Base-by-base conservation (phyloP, 2,888 invertebrate genomes). In the Ernsta delagoae region DNA sequence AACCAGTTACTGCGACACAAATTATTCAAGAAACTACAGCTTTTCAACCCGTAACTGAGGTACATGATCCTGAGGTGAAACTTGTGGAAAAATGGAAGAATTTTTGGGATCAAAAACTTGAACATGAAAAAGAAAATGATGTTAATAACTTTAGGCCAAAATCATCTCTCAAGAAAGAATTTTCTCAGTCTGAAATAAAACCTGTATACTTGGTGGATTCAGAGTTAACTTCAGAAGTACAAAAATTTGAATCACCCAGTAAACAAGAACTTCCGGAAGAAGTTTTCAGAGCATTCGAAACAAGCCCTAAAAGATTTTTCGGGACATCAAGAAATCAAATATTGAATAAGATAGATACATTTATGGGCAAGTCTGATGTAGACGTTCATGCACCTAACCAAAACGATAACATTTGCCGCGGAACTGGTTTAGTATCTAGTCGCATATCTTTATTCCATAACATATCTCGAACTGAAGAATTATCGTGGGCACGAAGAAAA, bases 241-340 rank as follows among this genome's bases (percentile, higher is more conserved):
- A 43, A 70, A 67, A 16, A 62, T 66, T 41, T 53, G 69, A 16
- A 48, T 65, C 65, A 65, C 75, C 36, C 62, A 74, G 39, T 62
- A 92, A 88, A 79, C 90, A 88, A 75, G 92, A 93, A 79, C 72
- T 92, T 59, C 87, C 92, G 3, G 92, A 92, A 81, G 92, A 92
- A 82, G 85, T 93, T 7, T 92, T 89, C 63, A 91, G 89, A 81
- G 93, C 92, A 12, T 93, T 93, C 75, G 93, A 93, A 84, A 93
- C 92, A 12, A 93, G 92, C 73, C 93, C 93, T 7, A 93, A 92
- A 74, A 81, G 92, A 77, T 93, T 93, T 77, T 93, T 93, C 69
- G 93, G 92, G 1, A 92, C 92, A 41, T 93, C 92, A 59, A 83
- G 92, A 75, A 89, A 88, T 74, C 92, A 90, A 70, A 93, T 93